Percentiles rank a stretch among this genome's conserved stretches.
Evolutionary conservation across 2,113 vertebrate genomes (phyloP).

Genomic region (Micronisus gabar): DNA sequence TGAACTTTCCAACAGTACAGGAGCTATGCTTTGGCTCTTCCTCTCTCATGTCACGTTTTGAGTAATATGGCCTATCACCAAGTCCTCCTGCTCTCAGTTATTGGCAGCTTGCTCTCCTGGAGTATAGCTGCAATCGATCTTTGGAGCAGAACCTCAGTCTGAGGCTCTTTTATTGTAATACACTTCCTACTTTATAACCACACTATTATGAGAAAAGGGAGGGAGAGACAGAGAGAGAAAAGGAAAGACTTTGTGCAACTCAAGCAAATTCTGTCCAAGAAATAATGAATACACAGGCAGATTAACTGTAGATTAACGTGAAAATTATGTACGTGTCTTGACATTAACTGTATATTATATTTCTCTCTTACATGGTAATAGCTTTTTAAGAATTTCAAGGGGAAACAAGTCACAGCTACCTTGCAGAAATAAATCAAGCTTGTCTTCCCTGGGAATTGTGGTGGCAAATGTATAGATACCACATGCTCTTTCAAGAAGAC

Average conservation of each 20-base stretch:
- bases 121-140: neutral
- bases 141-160: neutral
- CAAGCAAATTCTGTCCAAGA: neutral
- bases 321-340: neutral
- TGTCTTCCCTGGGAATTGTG: neutral
- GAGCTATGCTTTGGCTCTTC: neutral
- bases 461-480: neutral
- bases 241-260: neutral
- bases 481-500: neutral
- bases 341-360: neutral
- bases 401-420: neutral
- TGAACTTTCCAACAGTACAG: neutral
- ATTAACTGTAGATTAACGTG: neutral
- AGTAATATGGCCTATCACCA: neutral
- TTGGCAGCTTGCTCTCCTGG: neutral
- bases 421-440: neutral
- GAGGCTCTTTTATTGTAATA: neutral
- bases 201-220: neutral
- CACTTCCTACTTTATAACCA: neutral
- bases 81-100: neutral
- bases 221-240: neutral
- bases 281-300: neutral
- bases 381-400: neutral
- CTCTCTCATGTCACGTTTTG: neutral
- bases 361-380: neutral